phyloP scores from a whole-genome alignment of 2,113 vertebrate species.

The Catagonus wagneri region DNA sequence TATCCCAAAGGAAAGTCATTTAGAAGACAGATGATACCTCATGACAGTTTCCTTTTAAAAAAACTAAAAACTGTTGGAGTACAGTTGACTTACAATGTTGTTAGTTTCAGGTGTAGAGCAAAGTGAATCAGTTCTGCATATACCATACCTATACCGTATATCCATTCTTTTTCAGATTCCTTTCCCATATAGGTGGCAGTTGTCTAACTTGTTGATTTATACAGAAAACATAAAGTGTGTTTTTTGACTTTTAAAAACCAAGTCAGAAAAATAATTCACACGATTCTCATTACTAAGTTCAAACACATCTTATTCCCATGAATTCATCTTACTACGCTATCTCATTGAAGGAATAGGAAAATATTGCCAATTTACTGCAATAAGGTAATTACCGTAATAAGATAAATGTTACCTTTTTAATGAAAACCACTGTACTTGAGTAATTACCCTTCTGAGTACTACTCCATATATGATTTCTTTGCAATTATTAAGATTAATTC shows the following conservation, averaged over 20 bases:
- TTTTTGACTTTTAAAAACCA: slow-evolving; percentile 30
- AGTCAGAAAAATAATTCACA: slow-evolving; percentile 37
- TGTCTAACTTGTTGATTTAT: background rate
- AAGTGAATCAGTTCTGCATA: no score
- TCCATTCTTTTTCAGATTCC: no score
- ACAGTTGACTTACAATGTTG: no score
- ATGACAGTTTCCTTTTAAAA: no score
- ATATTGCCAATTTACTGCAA: slow-evolving; percentile 82
- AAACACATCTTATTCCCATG: slow-evolving; percentile 57
- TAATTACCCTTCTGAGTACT: slow-evolving; percentile 79
- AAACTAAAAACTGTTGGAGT: no score
- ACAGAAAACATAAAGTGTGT: background rate
- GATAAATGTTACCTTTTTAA: slow-evolving; percentile 85
- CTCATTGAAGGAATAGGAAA: slow-evolving; percentile 70
- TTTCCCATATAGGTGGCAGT: no score
- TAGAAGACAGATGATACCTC: background rate
- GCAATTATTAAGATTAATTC: slow-evolving; percentile 85
- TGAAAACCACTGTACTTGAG: slow-evolving; percentile 83
- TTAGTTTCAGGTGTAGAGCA: no score
- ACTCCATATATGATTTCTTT: slow-evolving; percentile 82
- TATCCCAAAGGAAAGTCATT: background rate
- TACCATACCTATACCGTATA: no score
- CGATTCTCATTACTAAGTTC: slow-evolving; percentile 70
- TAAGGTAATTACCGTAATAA: slow-evolving; percentile 82
- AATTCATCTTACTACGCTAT: slow-evolving; percentile 38